phyloP scores from a whole-genome alignment of 2,113 vertebrate species.

The Plecotus auritus region DNA sequence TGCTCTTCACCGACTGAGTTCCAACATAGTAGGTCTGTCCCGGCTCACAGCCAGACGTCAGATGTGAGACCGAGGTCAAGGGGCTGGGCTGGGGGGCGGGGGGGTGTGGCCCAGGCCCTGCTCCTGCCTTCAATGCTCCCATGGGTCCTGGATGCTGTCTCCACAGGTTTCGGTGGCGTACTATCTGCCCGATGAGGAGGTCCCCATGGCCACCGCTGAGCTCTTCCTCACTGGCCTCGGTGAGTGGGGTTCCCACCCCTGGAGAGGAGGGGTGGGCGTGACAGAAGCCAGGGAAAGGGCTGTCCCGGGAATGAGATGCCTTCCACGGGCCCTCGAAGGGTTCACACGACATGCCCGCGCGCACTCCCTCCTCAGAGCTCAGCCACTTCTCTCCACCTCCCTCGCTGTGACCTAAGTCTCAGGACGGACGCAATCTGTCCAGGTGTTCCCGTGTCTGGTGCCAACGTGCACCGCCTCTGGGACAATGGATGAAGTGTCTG shows the following conservation, averaged over 20 bases:
- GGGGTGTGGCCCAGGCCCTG: accelerated
- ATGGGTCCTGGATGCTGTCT: accelerated
- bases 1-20: neutral
- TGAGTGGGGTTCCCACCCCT: slow-evolving; percentile 69
- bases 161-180: slow-evolving; percentile 84
- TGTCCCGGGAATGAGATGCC: accelerated
- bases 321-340: accelerated
- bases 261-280: accelerated
- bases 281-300: neutral
- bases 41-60: accelerated
- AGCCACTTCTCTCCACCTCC: accelerated
- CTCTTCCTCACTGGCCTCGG: slow-evolving; percentile 88
- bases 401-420: neutral
- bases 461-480: neutral
- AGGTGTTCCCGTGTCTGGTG: accelerated
- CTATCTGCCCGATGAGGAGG: slow-evolving; percentile 63
- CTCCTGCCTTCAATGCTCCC: accelerated
- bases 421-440: neutral
- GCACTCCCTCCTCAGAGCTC: neutral
- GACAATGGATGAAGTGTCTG: accelerated
- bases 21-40: accelerated
- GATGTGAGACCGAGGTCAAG: neutral
- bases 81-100: accelerated
- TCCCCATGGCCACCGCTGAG: slow-evolving; percentile 75
- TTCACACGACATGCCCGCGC: accelerated